Base-by-base conservation (phyloP, 37 sponge, comb jelly and placozoan species). In the Tethya wilhelma region DNA sequence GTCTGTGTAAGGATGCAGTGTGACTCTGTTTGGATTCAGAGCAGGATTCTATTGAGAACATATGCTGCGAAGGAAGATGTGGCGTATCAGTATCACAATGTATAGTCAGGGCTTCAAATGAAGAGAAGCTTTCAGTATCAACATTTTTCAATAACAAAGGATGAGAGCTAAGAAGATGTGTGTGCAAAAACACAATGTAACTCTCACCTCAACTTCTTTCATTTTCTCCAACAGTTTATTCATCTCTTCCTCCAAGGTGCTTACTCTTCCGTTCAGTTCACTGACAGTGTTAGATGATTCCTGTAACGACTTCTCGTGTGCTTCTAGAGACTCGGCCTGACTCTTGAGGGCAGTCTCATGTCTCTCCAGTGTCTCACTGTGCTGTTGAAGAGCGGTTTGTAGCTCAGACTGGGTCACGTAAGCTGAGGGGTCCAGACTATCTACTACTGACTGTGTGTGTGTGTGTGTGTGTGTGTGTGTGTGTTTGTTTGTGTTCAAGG, bases 181-280 rank as follows among this genome's bases (percentile, higher is more conserved):
- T n/a, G n/a, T n/a, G n/a, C n/a, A n/a, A n/a, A n/a, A n/a, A n/a
- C n/a, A n/a, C n/a, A n/a, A n/a, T n/a, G n/a, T n/a, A n/a, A 49
- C 38, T 36, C 67, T 20, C n/a, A 83, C 89, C 74, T 89, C 74
- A 31, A 79, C 8, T 19, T 78, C 73, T 11, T 65, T 38, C 28
- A 89, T 56, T 28, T 64, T 40, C 38, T 73, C 55, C 38, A 38
- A 3, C 2, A 89, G 63, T 37, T 59, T 57, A 30, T 57, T 56
- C 55, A 89, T 46, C n/a, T 90, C 78, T 38, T 71, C 82, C 5
- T 69, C 39, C 66, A 74, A 36, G 7, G 34, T 22, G 14, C 43
- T 69, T 26, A 74, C 66, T 56, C 45, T 45, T 17, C 58, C 68
- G 26, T 64, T 75, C 22, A 87, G 74, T 42, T 71, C 57, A 0